Evolutionary conservation across 2,113 vertebrate genomes (phyloP), one percentile per base, ranked within the genome.

Genomic region (Tetraodon nigroviridis): DNA sequence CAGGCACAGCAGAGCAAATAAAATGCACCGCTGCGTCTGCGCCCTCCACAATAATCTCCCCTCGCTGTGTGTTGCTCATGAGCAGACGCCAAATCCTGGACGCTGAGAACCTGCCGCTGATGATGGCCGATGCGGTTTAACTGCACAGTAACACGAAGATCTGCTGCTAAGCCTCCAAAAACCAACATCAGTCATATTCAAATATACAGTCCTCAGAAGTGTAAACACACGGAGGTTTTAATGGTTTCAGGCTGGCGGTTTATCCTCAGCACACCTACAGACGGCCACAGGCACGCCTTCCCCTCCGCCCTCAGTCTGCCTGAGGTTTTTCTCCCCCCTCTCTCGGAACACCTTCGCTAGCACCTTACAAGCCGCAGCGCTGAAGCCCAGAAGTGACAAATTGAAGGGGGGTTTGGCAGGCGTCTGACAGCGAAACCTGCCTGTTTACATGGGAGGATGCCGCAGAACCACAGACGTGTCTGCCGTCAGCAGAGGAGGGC

Each of bases 401-500:
- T 89, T 86, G 73, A 81, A 81, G 78, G 62, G 79, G 32, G 82
- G 81, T 87, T 90, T 89, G 75, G 75, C 80, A 84, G 80, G 55
- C 32, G 60, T 68, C 69, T 73, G 78, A 76, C 20, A 75, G 87
- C 83, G 71, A 82, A 83, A 82, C 70, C 57, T 19, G 71, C 64
- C 72, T 86, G 84, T 86, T 86, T 88, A 85, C 76, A 83, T 77
- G 75, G 86, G 80, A 80, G 79, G 85, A 86, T 87, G 78, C 86
- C 79, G 29, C 70, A 80, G 67, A 85, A 87, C 85, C 83, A 77
- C 87, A 88, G 76, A 73, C 71, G 55, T 75, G 56, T 83, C 55
- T 54, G 56, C 81, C 74, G 81, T 64, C 73, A 20, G 52, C 51
- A 75, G 66, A 54, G 58, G 48, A 58, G 29, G 50, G 52, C 41